These are phyloP conservation scores for Lithobates pipiens DNA, from an alignment of 2,797 vertebrate genomes.

Conservation along the genomic window DNA sequence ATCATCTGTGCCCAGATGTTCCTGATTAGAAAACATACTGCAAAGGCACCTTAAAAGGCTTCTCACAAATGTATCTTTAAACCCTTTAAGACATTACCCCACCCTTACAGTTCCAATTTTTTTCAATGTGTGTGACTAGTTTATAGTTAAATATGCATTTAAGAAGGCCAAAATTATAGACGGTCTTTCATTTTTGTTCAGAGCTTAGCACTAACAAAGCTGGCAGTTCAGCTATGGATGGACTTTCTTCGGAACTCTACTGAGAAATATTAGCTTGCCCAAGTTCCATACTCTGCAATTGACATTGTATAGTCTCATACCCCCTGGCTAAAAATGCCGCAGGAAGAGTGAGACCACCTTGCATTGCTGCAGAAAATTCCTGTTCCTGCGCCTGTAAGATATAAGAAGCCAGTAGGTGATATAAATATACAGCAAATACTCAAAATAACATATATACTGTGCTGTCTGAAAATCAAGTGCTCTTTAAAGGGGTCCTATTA, in stretches of 20 bases:
- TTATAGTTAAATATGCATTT: not conserved
- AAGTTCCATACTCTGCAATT: not conserved
- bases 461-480: no score
- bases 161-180: not conserved
- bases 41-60: slow-evolving; percentile 71
- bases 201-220: no score
- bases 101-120: not conserved
- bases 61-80: slow-evolving; percentile 57
- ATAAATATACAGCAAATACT: no score
- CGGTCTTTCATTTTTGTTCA: not conserved
- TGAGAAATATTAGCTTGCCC: not conserved
- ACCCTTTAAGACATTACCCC: not conserved
- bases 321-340: not conserved
- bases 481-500: no score
- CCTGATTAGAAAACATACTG: slow-evolving; percentile 75
- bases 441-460: no score
- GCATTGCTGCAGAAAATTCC: not conserved
- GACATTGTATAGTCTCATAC: not conserved
- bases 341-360: not conserved
- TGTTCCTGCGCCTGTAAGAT: no score
- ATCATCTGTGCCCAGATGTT: slow-evolving; percentile 77
- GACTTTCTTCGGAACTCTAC: not conserved
- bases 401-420: no score
- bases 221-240: not conserved
- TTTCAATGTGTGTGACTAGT: not conserved